These are phyloP conservation scores for Phodopus roborovskii DNA, from an alignment of 2,113 vertebrate species.

Conservation along the genomic window DNA sequence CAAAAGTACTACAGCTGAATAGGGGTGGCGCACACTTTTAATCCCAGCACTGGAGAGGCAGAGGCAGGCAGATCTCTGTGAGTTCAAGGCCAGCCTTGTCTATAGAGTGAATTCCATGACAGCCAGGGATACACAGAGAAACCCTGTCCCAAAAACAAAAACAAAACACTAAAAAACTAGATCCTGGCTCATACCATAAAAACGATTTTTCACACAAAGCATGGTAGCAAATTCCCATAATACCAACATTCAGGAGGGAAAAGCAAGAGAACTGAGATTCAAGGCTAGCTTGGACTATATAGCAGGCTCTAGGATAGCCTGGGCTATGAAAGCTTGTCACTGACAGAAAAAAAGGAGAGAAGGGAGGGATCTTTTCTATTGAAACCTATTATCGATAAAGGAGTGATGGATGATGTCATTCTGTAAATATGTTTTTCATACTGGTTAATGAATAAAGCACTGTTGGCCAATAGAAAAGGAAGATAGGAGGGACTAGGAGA, in stretches of 20 bases:
- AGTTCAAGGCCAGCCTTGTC: too few relatives aligned
- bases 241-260: background rate
- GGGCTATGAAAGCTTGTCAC: background rate
- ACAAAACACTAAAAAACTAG: slow-evolving; percentile 24
- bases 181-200: background rate
- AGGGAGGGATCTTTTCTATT: background rate
- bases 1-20: background rate
- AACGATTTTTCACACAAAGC: background rate
- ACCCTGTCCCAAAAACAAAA: background rate
- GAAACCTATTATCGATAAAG: background rate
- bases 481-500: too few relatives aligned
- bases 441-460: too few relatives aligned
- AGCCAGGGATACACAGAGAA: too few relatives aligned
- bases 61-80: too few relatives aligned
- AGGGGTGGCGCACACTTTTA: too few relatives aligned
- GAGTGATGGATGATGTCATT: too few relatives aligned
- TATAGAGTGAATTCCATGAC: too few relatives aligned
- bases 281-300: background rate
- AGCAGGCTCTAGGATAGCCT: background rate
- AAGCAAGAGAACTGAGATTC: background rate
- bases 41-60: too few relatives aligned
- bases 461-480: too few relatives aligned
- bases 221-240: background rate
- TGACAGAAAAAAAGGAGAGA: background rate
- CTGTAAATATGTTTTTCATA: too few relatives aligned